A percentile compares a stretch with the other conserved stretches of the same genome.
These are phyloP conservation scores for Salticus scenicus DNA, from an alignment of 2,888 invertebrate genomes.

Conservation along the genomic window DNA sequence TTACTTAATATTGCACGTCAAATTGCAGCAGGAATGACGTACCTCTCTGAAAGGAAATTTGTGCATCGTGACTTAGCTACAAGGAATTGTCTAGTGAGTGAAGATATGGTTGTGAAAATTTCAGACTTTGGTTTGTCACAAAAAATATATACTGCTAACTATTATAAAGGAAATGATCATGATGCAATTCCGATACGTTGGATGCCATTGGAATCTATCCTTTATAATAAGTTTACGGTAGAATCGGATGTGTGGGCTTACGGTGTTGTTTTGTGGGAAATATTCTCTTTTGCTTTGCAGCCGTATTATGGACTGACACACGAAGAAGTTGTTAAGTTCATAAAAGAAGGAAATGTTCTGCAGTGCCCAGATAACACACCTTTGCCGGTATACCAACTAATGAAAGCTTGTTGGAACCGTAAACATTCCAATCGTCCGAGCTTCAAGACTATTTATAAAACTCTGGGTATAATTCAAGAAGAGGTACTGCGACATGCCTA, in stretches of 20 bases:
- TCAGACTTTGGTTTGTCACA: conserved; percentile 97
- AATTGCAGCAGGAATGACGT: conserved; percentile 95
- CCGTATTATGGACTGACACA: conserved; percentile 98
- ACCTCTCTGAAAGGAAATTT: conserved; percentile 93
- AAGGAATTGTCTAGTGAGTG: conserved; percentile 94
- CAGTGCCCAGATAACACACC: conserved; percentile 94
- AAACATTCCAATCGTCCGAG: conserved; percentile 90
- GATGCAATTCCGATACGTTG: conserved; percentile 98
- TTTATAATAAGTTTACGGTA: conserved; percentile 95
- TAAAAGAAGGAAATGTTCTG: conserved; percentile 94
- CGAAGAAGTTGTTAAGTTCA: conserved; percentile 93
- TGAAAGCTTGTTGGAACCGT: conserved; percentile 94
- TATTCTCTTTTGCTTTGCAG: conserved; percentile 95
- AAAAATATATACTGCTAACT: conserved; percentile 89
- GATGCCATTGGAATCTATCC: conserved; percentile 98
- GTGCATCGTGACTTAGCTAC: conserved; percentile 97
- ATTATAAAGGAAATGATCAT: conserved; percentile 94
- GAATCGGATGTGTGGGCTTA: conserved; percentile 99
- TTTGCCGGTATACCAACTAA: conserved; percentile 88
- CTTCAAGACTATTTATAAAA: conserved; percentile 79
- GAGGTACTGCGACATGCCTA: conserved; percentile 72
- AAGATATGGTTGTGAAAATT: conserved; percentile 95
- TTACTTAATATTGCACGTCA: conserved; percentile 90
- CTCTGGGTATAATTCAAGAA: conserved; percentile 74
- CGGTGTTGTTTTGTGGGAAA: conserved; percentile 98